Conservation (phyloP, 1,140 invertebrate genomes). For the Portunus trituberculatus region DNA sequence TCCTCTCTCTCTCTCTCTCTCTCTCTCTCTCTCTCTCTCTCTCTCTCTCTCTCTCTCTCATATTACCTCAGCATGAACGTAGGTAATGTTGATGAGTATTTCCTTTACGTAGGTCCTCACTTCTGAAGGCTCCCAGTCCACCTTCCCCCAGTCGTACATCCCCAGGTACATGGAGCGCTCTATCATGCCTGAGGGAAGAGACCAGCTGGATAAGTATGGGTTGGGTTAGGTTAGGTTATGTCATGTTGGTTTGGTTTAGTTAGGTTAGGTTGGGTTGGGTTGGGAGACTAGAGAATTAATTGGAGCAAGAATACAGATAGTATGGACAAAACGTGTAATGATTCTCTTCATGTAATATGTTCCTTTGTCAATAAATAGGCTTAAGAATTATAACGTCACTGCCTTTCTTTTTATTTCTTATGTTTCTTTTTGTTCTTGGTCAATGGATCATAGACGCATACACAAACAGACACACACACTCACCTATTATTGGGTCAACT, state of each 20-base stretch:
- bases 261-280: too few species aligned
- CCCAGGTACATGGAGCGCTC: constrained; percentile 97
- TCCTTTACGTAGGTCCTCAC: constrained; percentile 95
- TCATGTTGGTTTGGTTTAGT: too few species aligned
- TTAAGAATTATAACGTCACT: too few species aligned
- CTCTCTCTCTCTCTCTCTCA: too few species aligned
- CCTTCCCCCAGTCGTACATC: constrained; percentile 91
- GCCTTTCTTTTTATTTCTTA: background rate
- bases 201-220: background rate
- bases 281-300: too few species aligned
- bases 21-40: too few species aligned
- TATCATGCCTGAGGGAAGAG: constrained; percentile 88
- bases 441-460: background rate
- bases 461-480: background rate
- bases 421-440: background rate
- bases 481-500: constrained; percentile 87
- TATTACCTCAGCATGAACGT: constrained; percentile 93
- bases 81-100: constrained; percentile 93
- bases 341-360: too few species aligned
- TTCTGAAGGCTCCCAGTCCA: constrained; percentile 86
- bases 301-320: too few species aligned
- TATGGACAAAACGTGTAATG: too few species aligned
- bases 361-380: too few species aligned
- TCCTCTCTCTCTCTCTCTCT: too few species aligned
- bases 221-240: too few species aligned